phyloP scores from a whole-genome alignment of 2,113 vertebrate genomes.

The Coryphaenoides rupestris region DNA sequence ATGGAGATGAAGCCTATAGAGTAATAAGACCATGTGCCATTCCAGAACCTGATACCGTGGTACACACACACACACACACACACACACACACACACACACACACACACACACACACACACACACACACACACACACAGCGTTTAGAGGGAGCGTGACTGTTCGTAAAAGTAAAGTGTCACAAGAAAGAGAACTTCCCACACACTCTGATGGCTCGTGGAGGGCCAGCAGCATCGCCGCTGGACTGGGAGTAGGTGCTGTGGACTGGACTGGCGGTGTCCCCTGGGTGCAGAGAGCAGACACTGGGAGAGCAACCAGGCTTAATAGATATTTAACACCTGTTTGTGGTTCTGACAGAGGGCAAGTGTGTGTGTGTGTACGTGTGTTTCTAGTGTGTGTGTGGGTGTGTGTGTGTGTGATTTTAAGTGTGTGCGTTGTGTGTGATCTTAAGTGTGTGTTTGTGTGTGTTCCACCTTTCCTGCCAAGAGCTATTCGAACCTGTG shows the following conservation, averaged over 20 bases:
- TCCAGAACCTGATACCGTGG: slow-evolving; percentile 35
- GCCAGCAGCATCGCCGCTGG: no score
- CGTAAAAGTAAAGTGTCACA: no score
- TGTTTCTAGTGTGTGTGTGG: not conserved
- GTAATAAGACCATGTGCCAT: slow-evolving; percentile 31
- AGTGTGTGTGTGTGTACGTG: slow-evolving; percentile 6
- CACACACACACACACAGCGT: slow-evolving; percentile 3
- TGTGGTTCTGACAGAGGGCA: slow-evolving; percentile 14
- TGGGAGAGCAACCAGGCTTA: slow-evolving; percentile 13
- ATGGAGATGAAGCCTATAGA: slow-evolving; percentile 28
- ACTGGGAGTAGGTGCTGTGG: no score
- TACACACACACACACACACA: slow-evolving; percentile 2
- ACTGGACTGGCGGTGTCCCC: no score
- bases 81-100: slow-evolving; percentile 3
- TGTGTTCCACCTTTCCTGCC: slow-evolving; percentile 26
- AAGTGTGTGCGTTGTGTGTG: no score
- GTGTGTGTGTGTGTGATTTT: slow-evolving; percentile 14
- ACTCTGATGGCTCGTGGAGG: no score
- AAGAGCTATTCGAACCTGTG: slow-evolving; percentile 49
- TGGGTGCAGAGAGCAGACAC: no score
- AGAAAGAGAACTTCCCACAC: no score
- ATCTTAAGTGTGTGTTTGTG: not conserved
- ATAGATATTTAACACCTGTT: slow-evolving; percentile 67
- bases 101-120: not conserved
- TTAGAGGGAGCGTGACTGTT: no score